Conservation (phyloP, 2,797 vertebrate genomes). For the Clarias laeviceps region DNA sequence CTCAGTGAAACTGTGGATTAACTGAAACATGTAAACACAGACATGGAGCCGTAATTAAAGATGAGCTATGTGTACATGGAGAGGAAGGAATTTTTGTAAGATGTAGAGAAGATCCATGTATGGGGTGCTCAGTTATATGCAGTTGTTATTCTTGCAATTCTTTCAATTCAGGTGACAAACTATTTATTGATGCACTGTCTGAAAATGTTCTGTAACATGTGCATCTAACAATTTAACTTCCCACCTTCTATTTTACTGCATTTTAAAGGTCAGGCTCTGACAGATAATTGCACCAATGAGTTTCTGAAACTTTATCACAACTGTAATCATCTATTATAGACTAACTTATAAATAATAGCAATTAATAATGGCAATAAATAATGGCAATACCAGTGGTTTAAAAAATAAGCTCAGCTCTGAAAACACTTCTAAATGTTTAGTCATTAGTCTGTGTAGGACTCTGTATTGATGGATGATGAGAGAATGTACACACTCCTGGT, state of each 20-base stretch:
- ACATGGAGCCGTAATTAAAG: neutral
- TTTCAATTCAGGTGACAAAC: neutral
- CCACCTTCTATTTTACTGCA: neutral
- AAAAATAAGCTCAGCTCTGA: neutral
- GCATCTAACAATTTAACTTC: neutral
- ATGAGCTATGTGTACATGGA: neutral
- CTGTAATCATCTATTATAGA: neutral
- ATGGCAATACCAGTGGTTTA: neutral
- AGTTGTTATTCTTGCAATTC: neutral
- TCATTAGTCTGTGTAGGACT: slow-evolving; percentile 24
- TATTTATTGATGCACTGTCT: neutral
- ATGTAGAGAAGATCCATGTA: too few species aligned
- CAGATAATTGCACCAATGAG: neutral
- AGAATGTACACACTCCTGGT: neutral
- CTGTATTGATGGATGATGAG: slow-evolving; percentile 25
- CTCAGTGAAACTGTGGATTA: slow-evolving; percentile 11
- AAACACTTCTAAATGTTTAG: neutral
- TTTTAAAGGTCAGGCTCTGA: neutral
- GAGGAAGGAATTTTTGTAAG: neutral
- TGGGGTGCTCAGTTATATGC: neutral
- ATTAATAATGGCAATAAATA: neutral
- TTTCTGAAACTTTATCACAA: neutral
- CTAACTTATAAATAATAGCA: neutral
- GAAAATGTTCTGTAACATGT: neutral
- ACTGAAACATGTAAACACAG: neutral